These are phyloP conservation scores for Pogonomyrmex californicus DNA, from an alignment of 1,140 invertebrate species.

Conservation along the genomic window DNA sequence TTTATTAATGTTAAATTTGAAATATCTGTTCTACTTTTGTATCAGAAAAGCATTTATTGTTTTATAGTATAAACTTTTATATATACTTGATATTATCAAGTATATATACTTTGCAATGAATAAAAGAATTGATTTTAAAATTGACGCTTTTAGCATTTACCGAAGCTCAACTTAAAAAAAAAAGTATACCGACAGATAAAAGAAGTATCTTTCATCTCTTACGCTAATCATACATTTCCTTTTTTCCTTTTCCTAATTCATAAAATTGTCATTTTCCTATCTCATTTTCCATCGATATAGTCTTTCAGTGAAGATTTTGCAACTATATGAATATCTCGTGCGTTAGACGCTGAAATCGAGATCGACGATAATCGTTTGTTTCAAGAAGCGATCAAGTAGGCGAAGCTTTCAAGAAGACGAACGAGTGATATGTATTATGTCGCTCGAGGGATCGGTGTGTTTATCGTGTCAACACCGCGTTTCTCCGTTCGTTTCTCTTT, in stretches of 20 bases:
- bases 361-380: constrained; percentile 15
- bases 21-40: too few relatives aligned
- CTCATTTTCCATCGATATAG: not conserved
- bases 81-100: not conserved
- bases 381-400: not conserved
- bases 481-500: constrained; percentile 33
- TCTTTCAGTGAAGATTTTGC: not conserved
- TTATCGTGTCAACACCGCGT: constrained; percentile 32
- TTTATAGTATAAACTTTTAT: too few relatives aligned
- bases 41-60: too few relatives aligned
- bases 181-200: not conserved
- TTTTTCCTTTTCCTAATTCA: not conserved
- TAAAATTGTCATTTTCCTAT: not conserved
- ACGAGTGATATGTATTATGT: constrained; percentile 38
- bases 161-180: not conserved
- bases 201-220: not conserved
- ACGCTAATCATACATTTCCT: not conserved
- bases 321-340: not conserved
- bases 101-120: not conserved
- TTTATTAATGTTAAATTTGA: too few relatives aligned
- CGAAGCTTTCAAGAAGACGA: not conserved
- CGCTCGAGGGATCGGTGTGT: constrained; percentile 26
- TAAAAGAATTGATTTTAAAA: not conserved
- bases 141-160: not conserved
- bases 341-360: constrained; percentile 11